Evolutionary conservation across 2,888 invertebrate species (phyloP).

Genomic region (Lithophane semibrunnea): DNA sequence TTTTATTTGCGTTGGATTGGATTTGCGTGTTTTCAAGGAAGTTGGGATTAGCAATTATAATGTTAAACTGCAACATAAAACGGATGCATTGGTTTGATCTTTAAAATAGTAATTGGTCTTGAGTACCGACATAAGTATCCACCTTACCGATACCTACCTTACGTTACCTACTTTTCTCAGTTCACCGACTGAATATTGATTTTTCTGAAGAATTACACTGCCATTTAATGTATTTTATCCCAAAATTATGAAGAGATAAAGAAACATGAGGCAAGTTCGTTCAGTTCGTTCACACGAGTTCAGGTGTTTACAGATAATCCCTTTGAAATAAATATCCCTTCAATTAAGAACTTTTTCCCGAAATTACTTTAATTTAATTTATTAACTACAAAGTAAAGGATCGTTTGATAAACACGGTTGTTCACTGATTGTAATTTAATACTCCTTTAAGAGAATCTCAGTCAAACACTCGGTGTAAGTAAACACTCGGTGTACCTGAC

Average conservation of each 20-base stretch:
- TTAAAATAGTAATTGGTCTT: not conserved
- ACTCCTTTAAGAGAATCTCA: slow-evolving; percentile 52
- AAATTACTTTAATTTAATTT: slow-evolving; percentile 44
- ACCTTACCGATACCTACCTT: no score
- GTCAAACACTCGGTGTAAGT: slow-evolving; percentile 54
- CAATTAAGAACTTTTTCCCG: slow-evolving; percentile 33
- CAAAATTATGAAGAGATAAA: not conserved
- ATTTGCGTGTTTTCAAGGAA: slow-evolving; percentile 37
- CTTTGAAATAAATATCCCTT: slow-evolving; percentile 42
- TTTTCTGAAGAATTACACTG: not conserved
- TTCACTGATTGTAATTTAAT: slow-evolving; percentile 66
- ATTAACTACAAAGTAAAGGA: slow-evolving; percentile 54
- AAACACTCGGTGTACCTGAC: slow-evolving; percentile 56
- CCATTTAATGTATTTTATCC: no score
- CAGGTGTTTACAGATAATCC: slow-evolving; percentile 26
- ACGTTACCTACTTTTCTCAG: not conserved
- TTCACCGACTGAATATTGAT: not conserved
- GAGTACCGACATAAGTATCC: not conserved
- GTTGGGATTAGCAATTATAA: slow-evolving; percentile 27
- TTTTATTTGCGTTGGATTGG: slow-evolving; percentile 19
- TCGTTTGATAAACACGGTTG: slow-evolving; percentile 45
- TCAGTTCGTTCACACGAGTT: slow-evolving; percentile 33
- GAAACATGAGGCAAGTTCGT: slow-evolving; percentile 17
- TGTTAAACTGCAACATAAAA: not conserved
- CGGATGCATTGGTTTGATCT: not conserved